Base-by-base conservation (phyloP, 2,113 vertebrate species). In the Scophthalmus maximus region DNA sequence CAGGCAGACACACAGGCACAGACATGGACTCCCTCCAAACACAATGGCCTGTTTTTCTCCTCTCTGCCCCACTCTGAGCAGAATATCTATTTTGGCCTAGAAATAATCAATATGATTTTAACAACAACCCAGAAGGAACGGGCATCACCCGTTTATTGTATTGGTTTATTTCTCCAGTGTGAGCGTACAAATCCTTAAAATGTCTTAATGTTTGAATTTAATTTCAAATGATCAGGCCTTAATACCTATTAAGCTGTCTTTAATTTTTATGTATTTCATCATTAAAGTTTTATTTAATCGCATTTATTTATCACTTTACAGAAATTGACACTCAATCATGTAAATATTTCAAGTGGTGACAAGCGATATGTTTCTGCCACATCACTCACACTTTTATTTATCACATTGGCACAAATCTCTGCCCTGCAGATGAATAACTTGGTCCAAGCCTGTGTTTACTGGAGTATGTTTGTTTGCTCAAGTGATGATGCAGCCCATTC, bases 101-200 rank as follows among this genome's bases (percentile, higher is more conserved):
- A 91, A 91, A 85, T 80, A 76, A 89, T 89, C 88, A 85, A 89
- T 88, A 84, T 10, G 36, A 78, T 80, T 76, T 76, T 44, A 74
- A 71, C 58, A 79, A 77, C 78, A 79, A 65, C 79, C 73, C 44
- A 81, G 50, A 70, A 62, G 34, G n/a, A n/a, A n/a, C n/a, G n/a
- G n/a, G 80, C 71, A 30, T 36, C 61, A 51, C 14, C 6, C 29
- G 46, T 77, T 68, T 65, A 40, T 64, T 66, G 50, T n/a, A 14
- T n/a, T n/a, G n/a, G n/a, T n/a, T n/a, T n/a, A n/a, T n/a, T n/a
- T n/a, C n/a, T n/a, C n/a, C n/a, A n/a, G n/a, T n/a, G n/a, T n/a
- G n/a, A n/a, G n/a, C n/a, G n/a, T n/a, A n/a, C n/a, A n/a, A n/a
- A n/a, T n/a, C n/a, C n/a, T n/a, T n/a, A n/a, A n/a, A n/a, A n/a